Percentiles rank a stretch among this genome's conserved stretches.
Conservation (phyloP, 2,113 vertebrate species). For the Pimephales promelas region DNA sequence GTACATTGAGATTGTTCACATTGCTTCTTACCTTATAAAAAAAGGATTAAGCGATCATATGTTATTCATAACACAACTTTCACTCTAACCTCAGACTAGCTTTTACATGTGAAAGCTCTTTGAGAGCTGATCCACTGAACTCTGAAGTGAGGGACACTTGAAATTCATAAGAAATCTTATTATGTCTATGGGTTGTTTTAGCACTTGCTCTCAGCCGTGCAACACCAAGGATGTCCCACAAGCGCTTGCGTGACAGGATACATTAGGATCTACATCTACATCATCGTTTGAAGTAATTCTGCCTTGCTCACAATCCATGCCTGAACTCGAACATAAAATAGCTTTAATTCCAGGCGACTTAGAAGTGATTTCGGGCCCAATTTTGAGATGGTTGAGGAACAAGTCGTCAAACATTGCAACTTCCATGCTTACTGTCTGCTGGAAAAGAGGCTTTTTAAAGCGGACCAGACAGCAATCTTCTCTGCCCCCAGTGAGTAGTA, state of each 20-base stretch:
- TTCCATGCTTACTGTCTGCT: conserved; percentile 38
- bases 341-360: conserved; percentile 21
- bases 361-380: neutral
- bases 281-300: conserved; percentile 15
- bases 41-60: neutral
- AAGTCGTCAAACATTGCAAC: conserved; percentile 36
- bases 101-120: neutral
- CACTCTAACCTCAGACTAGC: too few relatives aligned
- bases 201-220: neutral
- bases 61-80: too few relatives aligned
- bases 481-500: conserved; percentile 67
- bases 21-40: neutral
- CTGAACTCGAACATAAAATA: conserved; percentile 4
- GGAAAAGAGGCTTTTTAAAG: conserved; percentile 62
- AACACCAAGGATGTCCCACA: neutral
- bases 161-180: conserved; percentile 10
- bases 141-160: neutral
- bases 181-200: conserved; percentile 1
- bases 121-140: neutral
- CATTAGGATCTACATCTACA: conserved; percentile 33
- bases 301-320: neutral
- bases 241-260: neutral
- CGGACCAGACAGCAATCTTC: conserved; percentile 69
- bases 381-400: conserved; percentile 47
- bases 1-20: neutral